Conservation (phyloP, 2,113 vertebrate genomes). For the Xyrauchen texanus region DNA sequence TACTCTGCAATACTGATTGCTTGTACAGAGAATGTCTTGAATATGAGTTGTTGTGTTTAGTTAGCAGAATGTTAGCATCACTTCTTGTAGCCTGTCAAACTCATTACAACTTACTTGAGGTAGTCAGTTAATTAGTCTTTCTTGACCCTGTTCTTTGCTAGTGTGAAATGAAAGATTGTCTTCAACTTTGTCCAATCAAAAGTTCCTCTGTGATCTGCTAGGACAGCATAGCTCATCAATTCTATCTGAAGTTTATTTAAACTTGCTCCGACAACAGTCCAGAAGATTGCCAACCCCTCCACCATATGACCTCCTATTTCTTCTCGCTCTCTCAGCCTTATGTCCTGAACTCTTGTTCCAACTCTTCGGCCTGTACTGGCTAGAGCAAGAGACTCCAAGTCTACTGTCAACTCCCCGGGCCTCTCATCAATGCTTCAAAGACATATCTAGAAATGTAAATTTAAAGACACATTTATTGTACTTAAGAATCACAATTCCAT, state of each 20-base stretch:
- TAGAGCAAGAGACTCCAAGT: slow-evolving; percentile 19
- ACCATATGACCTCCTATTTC: slow-evolving; percentile 38
- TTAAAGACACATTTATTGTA: too few species aligned
- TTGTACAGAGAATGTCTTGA: background rate
- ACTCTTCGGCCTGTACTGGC: slow-evolving; percentile 14
- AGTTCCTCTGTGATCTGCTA: background rate
- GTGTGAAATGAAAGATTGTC: background rate
- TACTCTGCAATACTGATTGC: too few species aligned
- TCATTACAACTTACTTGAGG: slow-evolving; percentile 25
- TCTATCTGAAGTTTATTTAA: slow-evolving; percentile 40
- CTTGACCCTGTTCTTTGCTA: background rate
- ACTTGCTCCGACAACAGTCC: slow-evolving; percentile 21
- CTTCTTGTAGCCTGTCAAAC: slow-evolving; percentile 22
- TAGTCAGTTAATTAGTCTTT: slow-evolving; percentile 10
- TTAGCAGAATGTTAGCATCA: slow-evolving; percentile 6
- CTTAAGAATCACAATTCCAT: too few species aligned
- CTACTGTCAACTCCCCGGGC: slow-evolving; percentile 27
- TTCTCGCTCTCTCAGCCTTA: background rate
- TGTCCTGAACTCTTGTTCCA: slow-evolving; percentile 17
- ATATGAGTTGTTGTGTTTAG: slow-evolving; percentile 16
- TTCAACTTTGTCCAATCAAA: background rate
- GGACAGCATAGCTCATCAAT: slow-evolving; percentile 11
- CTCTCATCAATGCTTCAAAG: background rate
- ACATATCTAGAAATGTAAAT: slow-evolving; percentile 39
- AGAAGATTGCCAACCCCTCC: slow-evolving; percentile 37